Base-by-base conservation (phyloP, 30 jellyfish, hydroid and myxozoan genomes). In the Turritopsis rubra region DNA sequence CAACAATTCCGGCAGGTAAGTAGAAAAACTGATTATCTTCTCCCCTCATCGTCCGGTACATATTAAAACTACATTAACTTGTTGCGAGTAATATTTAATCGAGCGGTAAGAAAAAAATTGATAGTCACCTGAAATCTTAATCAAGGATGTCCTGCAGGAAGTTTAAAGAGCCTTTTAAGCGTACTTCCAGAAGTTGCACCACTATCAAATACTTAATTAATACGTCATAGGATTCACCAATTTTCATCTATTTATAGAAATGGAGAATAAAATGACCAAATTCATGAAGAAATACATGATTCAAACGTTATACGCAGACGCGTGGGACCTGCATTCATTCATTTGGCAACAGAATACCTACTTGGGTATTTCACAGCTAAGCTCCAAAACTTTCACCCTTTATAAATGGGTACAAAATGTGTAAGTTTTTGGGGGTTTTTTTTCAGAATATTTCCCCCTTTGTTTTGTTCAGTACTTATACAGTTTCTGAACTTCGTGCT, bases 241-340 rank as follows among this genome's bases (percentile, higher is more conserved):
- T 41, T 41, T 41, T 13, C 5, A 41, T 3, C 13, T 41, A 13
- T 41, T 41, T 19, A n/a, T 19, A 79, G 96, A 77, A 31, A 75
- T 54, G 90, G 76, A 66, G 78, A 52, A 84, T 52, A 66, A 79
- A 78, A 88, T 92, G 93, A 76, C 88, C 52, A 77, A 75, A 7
- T 92, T 92, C 81, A 86, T 81, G 73, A 80, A 85, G 70, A 84
- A 79, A 21, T 71, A 85, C 75, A 88, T 84, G 95, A 85, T 92
- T 29, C 98, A 92, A 65, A 80, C 89, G 28, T 71, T 92, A 41
- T 83, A 81, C 30, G 92, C 97, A 27, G 98, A 92, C 52, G 88
- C 98, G 1, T 92, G 98, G 98, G 98, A 92, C 73, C 83, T 92
- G 28, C 96, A 95, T 52, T 95, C 91, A 1, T 85, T 92, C 68